Conservation (phyloP, 2,797 vertebrate genomes). For the Saguinus oedipus region DNA sequence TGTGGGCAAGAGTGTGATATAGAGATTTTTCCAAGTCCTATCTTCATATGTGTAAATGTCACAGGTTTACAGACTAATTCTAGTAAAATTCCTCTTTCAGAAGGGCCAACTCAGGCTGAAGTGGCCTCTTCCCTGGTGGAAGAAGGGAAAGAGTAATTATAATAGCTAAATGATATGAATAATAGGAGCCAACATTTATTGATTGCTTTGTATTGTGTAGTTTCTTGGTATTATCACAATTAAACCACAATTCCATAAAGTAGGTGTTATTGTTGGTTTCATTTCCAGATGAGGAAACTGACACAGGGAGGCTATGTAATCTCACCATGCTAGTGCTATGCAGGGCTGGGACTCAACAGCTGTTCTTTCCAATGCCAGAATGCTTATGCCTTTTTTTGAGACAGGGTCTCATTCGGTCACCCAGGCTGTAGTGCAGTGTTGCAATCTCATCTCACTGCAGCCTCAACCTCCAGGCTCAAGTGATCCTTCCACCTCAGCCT, state of each 20-base stretch:
- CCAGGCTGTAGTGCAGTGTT: background rate
- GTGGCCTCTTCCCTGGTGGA: background rate
- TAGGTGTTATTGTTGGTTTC: background rate
- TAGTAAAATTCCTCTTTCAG: background rate
- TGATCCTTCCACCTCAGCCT: background rate
- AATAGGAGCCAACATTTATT: background rate
- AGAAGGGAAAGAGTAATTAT: background rate
- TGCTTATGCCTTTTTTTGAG: background rate
- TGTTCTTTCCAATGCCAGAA: background rate
- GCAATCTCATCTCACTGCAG: background rate
- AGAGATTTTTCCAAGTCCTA: conserved; percentile 16
- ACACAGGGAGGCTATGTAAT: background rate
- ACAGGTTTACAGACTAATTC: background rate
- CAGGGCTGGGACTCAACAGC: background rate
- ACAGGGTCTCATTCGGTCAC: background rate
- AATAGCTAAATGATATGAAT: background rate
- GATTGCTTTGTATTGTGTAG: background rate
- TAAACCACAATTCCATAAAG: background rate
- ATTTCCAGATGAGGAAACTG: background rate
- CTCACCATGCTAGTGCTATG: too few species aligned
- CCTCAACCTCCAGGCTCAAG: background rate
- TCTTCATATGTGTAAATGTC: background rate
- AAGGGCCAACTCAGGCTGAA: background rate
- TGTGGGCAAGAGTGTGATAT: background rate
- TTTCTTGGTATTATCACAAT: background rate